Conservation (phyloP, 2,797 vertebrate genomes). For the Mustela erminea region DNA sequence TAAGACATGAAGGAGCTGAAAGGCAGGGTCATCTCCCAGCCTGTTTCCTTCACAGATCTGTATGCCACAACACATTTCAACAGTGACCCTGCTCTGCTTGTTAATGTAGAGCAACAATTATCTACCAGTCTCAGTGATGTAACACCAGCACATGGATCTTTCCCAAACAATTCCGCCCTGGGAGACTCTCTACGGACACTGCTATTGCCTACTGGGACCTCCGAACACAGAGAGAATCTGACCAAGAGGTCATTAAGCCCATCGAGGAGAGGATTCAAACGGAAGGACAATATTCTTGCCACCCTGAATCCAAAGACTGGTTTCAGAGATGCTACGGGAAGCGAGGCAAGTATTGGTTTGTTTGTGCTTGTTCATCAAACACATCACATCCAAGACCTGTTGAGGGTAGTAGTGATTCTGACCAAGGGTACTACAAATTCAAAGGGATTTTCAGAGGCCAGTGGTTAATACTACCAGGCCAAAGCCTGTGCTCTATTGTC, state of each 20-base stretch:
- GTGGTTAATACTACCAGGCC: background rate
- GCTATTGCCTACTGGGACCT: constrained; percentile 68
- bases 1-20: background rate
- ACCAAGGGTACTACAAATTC: background rate
- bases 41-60: constrained; percentile 80
- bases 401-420: background rate
- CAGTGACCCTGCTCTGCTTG: constrained; percentile 73
- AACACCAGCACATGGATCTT: constrained; percentile 65
- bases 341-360: constrained; percentile 81
- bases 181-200: constrained; percentile 72
- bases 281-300: constrained; percentile 72
- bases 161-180: constrained; percentile 67
- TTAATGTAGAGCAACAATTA: constrained; percentile 68
- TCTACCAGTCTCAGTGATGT: constrained; percentile 56
- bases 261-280: constrained; percentile 75
- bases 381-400: background rate
- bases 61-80: constrained; percentile 80
- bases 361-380: constrained; percentile 63
- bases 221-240: constrained; percentile 73
- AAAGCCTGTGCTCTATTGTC: constrained; percentile 35
- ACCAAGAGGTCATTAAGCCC: constrained; percentile 74
- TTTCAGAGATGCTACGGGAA: constrained; percentile 72
- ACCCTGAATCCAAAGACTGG: constrained; percentile 67
- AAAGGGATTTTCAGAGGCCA: constrained; percentile 43
- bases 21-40: constrained; percentile 49